Evolutionary conservation across 2,113 vertebrate genomes (phyloP).

Genomic region (Proterorhinus semilunaris): DNA sequence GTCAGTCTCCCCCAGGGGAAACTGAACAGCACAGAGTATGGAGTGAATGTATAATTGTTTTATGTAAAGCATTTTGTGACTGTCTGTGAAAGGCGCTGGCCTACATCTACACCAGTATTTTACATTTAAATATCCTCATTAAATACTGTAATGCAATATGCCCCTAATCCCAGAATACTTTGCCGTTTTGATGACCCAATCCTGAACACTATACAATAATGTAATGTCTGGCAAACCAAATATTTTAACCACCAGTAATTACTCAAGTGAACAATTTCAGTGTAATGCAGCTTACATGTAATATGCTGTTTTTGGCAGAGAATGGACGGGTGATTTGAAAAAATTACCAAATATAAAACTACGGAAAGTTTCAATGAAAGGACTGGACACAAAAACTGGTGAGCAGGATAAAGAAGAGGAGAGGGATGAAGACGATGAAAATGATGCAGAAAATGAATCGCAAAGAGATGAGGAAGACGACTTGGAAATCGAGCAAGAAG

Average conservation of each 20-base stretch:
- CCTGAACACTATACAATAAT: too few species aligned
- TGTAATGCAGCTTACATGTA: not conserved
- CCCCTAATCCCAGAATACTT: too few species aligned
- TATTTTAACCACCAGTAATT: too few species aligned
- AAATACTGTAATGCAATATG: too few species aligned
- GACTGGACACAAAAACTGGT: slow-evolving; percentile 54
- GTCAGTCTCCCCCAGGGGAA: too few species aligned
- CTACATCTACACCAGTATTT: too few species aligned
- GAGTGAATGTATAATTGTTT: too few species aligned
- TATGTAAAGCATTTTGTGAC: too few species aligned
- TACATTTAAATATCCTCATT: too few species aligned
- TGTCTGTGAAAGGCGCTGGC: too few species aligned
- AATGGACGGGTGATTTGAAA: slow-evolving; percentile 91
- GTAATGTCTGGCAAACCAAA: not conserved
- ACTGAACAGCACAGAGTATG: too few species aligned
- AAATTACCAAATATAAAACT: slow-evolving; percentile 95
- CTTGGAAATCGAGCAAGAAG: slow-evolving; percentile 27
- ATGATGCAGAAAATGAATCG: slow-evolving; percentile 25
- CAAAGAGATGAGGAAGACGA: slow-evolving; percentile 21
- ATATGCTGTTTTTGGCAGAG: slow-evolving; percentile 67
- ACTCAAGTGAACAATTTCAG: not conserved
- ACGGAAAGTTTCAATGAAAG: slow-evolving; percentile 81
- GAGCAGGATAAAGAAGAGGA: slow-evolving; percentile 37
- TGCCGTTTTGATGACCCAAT: too few species aligned
- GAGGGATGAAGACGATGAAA: slow-evolving; percentile 6